Conservation (phyloP, 2,888 invertebrate genomes). For the Pammene fasciana region DNA sequence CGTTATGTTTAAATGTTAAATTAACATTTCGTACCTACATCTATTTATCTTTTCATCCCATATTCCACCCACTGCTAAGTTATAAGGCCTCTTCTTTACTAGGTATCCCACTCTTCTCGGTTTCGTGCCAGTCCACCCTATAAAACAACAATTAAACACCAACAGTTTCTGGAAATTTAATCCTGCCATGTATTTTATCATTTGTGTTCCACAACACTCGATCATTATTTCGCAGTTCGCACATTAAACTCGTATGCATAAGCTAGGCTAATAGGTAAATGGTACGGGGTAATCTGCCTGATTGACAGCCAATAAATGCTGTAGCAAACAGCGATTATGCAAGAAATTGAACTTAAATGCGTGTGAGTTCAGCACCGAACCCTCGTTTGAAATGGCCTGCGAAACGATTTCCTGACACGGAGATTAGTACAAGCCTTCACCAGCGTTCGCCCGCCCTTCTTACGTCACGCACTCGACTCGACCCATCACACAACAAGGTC, state of each 20-base stretch:
- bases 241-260: conserved; percentile 20
- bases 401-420: conserved; percentile 84
- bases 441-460: conserved; percentile 78
- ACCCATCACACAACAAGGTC: conserved; percentile 60
- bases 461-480: conserved; percentile 80
- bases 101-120: too few relatives aligned
- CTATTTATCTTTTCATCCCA: too few relatives aligned
- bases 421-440: conserved; percentile 84
- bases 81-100: too few relatives aligned
- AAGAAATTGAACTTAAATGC: conserved; percentile 77
- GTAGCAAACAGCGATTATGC: conserved; percentile 72
- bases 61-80: too few relatives aligned
- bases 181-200: neutral
- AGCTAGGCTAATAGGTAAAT: conserved; percentile 37
- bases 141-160: neutral
- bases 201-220: neutral
- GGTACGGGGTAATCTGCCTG: conserved; percentile 52
- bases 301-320: conserved; percentile 63
- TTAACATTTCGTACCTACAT: too few relatives aligned
- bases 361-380: conserved; percentile 73
- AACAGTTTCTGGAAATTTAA: neutral
- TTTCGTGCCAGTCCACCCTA: too few relatives aligned
- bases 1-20: too few relatives aligned
- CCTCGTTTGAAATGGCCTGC: conserved; percentile 82
- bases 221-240: conserved; percentile 6